phyloP scores from a whole-genome alignment of 2,888 invertebrate genomes.

The Lutraria lutraria region DNA sequence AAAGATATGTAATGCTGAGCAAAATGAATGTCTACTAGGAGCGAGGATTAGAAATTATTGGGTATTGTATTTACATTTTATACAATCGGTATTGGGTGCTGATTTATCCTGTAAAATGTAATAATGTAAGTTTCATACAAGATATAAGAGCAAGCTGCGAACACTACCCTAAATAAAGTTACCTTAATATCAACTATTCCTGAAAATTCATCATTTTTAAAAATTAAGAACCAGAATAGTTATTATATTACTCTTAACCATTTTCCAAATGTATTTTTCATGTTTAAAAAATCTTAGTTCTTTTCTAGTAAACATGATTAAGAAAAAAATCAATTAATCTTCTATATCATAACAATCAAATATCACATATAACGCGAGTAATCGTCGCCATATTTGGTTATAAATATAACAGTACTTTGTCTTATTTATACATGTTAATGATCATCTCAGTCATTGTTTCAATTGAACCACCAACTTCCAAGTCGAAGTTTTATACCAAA shows the following conservation, averaged over 20 bases:
- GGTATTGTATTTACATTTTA: background rate
- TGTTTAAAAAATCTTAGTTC: background rate
- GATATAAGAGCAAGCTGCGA: background rate
- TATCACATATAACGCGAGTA: background rate
- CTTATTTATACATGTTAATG: too few species aligned
- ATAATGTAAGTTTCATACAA: background rate
- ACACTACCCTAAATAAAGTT: background rate
- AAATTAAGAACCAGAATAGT: background rate
- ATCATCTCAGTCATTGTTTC: too few species aligned
- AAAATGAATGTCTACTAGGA: background rate
- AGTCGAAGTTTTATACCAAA: too few species aligned
- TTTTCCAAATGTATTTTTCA: background rate
- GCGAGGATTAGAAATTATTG: background rate
- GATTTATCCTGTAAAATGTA: background rate
- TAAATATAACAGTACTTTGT: background rate
- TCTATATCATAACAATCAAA: background rate
- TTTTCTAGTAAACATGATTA: background rate
- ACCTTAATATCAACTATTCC: conserved; percentile 16
- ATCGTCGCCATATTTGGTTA: background rate
- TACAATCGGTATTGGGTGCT: background rate
- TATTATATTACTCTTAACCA: background rate
- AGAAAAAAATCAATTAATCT: background rate
- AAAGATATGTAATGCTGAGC: background rate
- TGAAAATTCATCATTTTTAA: background rate
- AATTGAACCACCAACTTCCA: too few species aligned